phyloP scores from a whole-genome alignment of 23 tunicate genomes.

The Clavelina lepadiformis region DNA sequence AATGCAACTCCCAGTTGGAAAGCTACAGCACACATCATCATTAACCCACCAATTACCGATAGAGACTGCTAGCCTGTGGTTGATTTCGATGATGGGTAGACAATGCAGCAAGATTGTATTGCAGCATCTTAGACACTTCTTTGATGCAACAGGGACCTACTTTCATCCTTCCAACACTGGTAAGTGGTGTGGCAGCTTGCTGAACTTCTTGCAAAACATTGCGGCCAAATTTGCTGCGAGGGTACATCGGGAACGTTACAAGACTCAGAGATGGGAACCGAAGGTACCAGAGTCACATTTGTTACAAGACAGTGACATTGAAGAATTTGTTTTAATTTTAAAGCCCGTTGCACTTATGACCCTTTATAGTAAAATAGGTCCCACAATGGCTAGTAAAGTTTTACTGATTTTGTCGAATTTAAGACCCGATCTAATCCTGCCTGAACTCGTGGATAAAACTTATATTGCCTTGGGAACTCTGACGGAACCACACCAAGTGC shows the following conservation, averaged over 20 bases:
- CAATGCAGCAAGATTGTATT: slow-evolving; percentile 29
- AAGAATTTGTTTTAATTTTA: slow-evolving; percentile 49
- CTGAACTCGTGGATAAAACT: slow-evolving; percentile 61
- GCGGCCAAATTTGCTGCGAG: slow-evolving; percentile 47
- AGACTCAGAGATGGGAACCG: slow-evolving; percentile 48
- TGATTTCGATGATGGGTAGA: slow-evolving; percentile 79
- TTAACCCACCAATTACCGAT: slow-evolving; percentile 35
- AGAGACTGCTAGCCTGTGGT: slow-evolving; percentile 56
- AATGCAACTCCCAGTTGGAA: slow-evolving; percentile 84
- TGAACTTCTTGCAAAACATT: slow-evolving; percentile 46
- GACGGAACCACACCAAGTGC: slow-evolving; percentile 90
- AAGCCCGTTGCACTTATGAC: slow-evolving; percentile 73
- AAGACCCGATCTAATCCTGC: slow-evolving; percentile 71
- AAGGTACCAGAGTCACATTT: slow-evolving; percentile 50
- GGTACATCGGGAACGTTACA: slow-evolving; percentile 61
- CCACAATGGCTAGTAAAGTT: slow-evolving; percentile 31
- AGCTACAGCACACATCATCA: slow-evolving; percentile 49
- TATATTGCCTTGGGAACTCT: slow-evolving; percentile 69
- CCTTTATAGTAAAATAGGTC: slow-evolving; percentile 56
- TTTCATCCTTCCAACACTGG: slow-evolving; percentile 85
- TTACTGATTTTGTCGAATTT: slow-evolving; percentile 47
- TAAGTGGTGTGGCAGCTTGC: slow-evolving; percentile 45
- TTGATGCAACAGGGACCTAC: slow-evolving; percentile 69
- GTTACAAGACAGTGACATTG: slow-evolving; percentile 63
- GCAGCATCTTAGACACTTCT: slow-evolving; percentile 35